Percentiles rank a stretch among this genome's conserved stretches.
Evolutionary conservation across 2,113 vertebrate genomes (phyloP).

Genomic region (Pteropus alecto): DNA sequence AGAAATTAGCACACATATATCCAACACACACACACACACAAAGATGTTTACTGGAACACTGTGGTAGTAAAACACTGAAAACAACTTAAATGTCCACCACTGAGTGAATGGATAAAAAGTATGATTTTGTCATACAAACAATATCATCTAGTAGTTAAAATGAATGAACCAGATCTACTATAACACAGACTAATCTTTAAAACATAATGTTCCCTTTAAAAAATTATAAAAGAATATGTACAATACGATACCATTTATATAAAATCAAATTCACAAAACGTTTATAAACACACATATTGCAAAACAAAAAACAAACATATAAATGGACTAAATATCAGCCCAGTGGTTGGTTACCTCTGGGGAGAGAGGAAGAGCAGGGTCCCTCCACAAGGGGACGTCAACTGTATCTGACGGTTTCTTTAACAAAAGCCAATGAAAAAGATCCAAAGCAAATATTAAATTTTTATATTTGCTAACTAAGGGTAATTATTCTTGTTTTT

Average conservation of each 20-base stretch:
- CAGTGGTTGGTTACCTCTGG: background rate
- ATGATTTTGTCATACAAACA: background rate
- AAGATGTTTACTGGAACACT: background rate
- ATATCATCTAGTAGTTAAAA: background rate
- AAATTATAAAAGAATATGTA: background rate
- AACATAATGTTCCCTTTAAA: background rate
- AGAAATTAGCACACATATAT: background rate
- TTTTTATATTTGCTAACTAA: background rate
- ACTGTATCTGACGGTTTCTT: background rate
- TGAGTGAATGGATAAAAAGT: background rate
- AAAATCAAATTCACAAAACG: background rate
- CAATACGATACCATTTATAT: background rate
- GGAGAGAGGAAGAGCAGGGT: background rate
- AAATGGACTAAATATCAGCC: background rate
- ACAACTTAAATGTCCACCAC: background rate
- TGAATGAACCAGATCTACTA: background rate
- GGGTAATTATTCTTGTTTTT: background rate
- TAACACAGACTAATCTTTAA: background rate
- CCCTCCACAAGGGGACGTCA: background rate
- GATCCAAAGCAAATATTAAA: background rate
- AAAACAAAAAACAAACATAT: background rate
- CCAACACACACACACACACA: background rate
- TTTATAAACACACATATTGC: background rate
- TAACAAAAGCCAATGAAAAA: conserved; percentile 22
- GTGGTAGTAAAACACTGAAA: background rate